Conservation (phyloP, 2,797 vertebrate species). For the Chloroceryle inda region DNA sequence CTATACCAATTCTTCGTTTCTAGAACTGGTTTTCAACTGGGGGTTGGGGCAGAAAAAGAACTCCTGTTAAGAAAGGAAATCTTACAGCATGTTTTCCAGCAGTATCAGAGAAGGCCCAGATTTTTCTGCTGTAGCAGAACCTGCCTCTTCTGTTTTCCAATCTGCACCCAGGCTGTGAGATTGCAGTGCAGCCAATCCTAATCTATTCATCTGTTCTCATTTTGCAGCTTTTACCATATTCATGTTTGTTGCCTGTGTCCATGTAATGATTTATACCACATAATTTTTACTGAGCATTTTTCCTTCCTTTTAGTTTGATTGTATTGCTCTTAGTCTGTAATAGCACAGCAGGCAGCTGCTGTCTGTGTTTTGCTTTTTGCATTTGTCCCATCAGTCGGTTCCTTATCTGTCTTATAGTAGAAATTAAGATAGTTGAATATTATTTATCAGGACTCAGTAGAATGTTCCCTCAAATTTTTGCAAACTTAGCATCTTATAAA, state of each 20-base stretch:
- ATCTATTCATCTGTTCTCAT: neutral
- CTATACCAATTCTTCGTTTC: neutral
- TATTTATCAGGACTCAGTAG: neutral
- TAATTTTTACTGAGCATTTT: neutral
- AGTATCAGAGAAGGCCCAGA: neutral
- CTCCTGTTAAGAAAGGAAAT: neutral
- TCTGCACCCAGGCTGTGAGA: neutral
- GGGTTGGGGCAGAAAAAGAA: neutral
- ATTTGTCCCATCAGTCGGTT: neutral
- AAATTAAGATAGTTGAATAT: neutral
- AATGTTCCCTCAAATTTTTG: neutral
- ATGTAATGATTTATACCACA: neutral
- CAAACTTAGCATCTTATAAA: neutral
- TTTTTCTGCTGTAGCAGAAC: neutral
- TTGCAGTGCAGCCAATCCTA: neutral
- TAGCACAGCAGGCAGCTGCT: neutral
- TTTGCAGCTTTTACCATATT: neutral
- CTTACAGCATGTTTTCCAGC: neutral
- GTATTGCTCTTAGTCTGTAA: neutral
- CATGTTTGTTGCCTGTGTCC: neutral
- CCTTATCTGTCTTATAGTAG: neutral
- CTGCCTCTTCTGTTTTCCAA: neutral
- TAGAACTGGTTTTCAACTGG: rapidly evolving
- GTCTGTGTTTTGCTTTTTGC: neutral
- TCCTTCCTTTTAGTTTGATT: neutral